Evolutionary conservation across 2,888 invertebrate species (phyloP).

Genomic region (Lepas anatifera): DNA sequence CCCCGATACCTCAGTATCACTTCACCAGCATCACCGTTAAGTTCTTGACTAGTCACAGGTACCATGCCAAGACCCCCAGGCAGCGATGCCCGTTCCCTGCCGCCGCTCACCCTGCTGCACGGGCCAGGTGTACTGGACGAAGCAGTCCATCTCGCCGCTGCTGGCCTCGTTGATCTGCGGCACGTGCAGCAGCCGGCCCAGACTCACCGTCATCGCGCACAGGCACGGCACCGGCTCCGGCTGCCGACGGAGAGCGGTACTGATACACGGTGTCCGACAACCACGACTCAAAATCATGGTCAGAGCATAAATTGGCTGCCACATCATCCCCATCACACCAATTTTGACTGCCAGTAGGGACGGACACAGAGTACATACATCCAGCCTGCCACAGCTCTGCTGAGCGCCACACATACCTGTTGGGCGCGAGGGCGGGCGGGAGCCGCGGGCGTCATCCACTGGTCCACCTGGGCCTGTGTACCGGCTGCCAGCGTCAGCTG

Average conservation of each 20-base stretch:
- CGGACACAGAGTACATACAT: no score
- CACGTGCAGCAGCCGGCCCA: slow-evolving; percentile 5
- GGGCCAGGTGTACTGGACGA: slow-evolving; percentile 6
- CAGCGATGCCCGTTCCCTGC: background rate
- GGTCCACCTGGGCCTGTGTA: background rate
- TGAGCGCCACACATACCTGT: background rate
- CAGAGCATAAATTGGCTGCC: no score
- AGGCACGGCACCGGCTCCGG: no score
- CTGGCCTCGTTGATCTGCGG: slow-evolving; percentile 2
- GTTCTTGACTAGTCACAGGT: no score
- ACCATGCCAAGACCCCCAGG: background rate
- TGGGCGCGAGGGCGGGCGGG: background rate
- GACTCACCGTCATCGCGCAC: background rate
- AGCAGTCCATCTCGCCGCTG: slow-evolving; percentile 3
- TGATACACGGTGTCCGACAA: no score
- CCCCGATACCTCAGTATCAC: no score
- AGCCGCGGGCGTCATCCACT: background rate
- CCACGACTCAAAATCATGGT: no score
- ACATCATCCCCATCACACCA: no score
- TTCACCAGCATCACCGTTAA: no score
- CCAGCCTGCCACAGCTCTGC: no score
- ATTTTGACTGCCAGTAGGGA: no score
- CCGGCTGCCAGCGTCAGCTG: background rate
- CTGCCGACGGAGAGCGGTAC: no score
- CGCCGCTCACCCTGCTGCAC: background rate